phyloP scores from a whole-genome alignment of 2,888 invertebrate genomes.

The Galerucella nymphaeae region DNA sequence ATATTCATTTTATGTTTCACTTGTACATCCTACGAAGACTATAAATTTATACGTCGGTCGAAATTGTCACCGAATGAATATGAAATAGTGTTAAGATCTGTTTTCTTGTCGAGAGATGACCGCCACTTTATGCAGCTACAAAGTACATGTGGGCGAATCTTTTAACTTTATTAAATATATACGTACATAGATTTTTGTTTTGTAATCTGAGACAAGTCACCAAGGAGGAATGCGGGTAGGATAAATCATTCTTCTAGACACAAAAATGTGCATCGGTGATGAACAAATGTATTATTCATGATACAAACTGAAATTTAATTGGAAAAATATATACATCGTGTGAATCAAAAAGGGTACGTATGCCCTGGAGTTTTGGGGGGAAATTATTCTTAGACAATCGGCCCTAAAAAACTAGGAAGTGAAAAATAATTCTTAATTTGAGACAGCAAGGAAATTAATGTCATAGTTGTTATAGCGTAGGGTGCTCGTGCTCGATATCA shows the following conservation, averaged over 20 bases:
- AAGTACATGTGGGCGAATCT: constrained; percentile 20
- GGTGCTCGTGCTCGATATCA: too few relatives aligned
- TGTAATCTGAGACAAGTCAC: background rate
- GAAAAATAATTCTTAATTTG: too few relatives aligned
- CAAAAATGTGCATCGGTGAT: background rate
- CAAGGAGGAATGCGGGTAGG: constrained; percentile 1
- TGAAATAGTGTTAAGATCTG: constrained; percentile 23
- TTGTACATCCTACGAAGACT: background rate
- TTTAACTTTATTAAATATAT: constrained; percentile 19
- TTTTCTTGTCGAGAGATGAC: constrained; percentile 3
- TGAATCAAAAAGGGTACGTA: too few relatives aligned
- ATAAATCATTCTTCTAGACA: background rate
- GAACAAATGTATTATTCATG: background rate
- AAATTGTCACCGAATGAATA: constrained; percentile 20
- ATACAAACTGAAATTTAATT: too few relatives aligned
- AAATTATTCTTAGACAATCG: too few relatives aligned
- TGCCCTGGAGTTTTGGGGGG: too few relatives aligned
- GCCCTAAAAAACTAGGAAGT: too few relatives aligned
- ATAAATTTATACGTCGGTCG: constrained; percentile 12
- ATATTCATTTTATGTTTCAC: background rate
- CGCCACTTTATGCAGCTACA: constrained; percentile 11
- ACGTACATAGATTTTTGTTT: background rate
- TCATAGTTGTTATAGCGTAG: too few relatives aligned
- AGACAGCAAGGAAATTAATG: too few relatives aligned
- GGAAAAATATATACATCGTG: too few relatives aligned